phyloP scores from a whole-genome alignment of 2,113 vertebrate species.

The Oceanodroma tethys region DNA sequence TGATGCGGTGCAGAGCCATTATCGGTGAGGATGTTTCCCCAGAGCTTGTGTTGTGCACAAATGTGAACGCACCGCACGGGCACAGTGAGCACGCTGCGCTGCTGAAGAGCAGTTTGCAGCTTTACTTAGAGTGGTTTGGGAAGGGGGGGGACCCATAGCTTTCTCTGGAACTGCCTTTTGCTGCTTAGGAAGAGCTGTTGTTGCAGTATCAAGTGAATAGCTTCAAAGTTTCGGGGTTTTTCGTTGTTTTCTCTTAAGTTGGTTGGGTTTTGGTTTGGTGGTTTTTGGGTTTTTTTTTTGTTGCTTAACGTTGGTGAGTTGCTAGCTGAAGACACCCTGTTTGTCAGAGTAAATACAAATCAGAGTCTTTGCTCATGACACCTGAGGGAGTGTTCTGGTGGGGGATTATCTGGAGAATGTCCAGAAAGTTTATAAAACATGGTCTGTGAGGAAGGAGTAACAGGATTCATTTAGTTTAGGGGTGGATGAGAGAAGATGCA shows the following conservation, averaged over 20 bases:
- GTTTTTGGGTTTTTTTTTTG: neutral
- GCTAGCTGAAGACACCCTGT: neutral
- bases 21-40: neutral
- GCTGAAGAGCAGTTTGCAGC: neutral
- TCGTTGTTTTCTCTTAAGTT: neutral
- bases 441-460: neutral
- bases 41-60: neutral
- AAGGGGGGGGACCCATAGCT: neutral
- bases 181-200: neutral
- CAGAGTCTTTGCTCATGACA: neutral
- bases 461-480: neutral
- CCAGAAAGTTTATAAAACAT: neutral
- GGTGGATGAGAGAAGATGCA: neutral
- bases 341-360: neutral
- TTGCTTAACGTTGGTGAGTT: neutral
- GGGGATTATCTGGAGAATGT: neutral
- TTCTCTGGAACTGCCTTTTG: neutral
- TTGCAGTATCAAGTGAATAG: neutral
- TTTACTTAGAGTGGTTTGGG: neutral
- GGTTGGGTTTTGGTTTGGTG: neutral
- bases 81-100: accelerated
- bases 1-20: neutral
- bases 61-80: accelerated
- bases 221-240: neutral
- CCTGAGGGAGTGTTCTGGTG: neutral